Evolutionary conservation across 2,888 invertebrate species (phyloP), one percentile per base, ranked within the genome.

Genomic region (Drosophila silvestris): DNA sequence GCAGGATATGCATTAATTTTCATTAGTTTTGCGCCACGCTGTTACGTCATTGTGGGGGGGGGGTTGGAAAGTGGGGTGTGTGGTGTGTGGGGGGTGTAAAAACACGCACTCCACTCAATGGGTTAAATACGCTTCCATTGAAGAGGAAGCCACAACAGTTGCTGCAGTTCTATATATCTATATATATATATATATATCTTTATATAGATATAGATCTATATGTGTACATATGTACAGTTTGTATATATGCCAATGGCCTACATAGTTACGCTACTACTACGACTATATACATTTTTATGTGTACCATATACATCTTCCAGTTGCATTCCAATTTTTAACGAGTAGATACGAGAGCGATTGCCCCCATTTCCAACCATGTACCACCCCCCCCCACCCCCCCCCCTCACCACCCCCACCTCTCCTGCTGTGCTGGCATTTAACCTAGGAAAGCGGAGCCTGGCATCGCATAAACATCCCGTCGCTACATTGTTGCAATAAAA

Each of bases 401-500:
- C 0, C 52, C n/a, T 12, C 53, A 1, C n/a, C 12, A 5, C 4
- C 32, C 16, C 2, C 22, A 22, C 5, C 41, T 5, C 41, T n/a
- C 5, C 22, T 2, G 22, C 37, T 1, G 3, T 7, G n/a, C 51
- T 54, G 61, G 50, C 65, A 70, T 66, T 76, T 80, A 81, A 77
- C 68, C 77, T 51, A 72, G 56, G 52, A 67, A 67, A 72, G 62
- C 69, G 72, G 63, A 57, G 39, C 19, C 16, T 37, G 10, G 37
- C 73, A 68, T 68, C 52, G 76, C 81, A 77, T 63, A 69, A 81
- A 77, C 79, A 84, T 89, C 78, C 73, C 72, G 69, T 74, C 74
- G 81, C 82, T 81, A 89, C 83, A 89, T 89, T 81, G 88, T 79
- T 85, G 88, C 90, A 87, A 85, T 85, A 78, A 85, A 89, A 85